Percentiles rank a stretch among this genome's conserved stretches.
phyloP scores from a whole-genome alignment of 2,888 invertebrate genomes.

The Apodemia duryi region DNA sequence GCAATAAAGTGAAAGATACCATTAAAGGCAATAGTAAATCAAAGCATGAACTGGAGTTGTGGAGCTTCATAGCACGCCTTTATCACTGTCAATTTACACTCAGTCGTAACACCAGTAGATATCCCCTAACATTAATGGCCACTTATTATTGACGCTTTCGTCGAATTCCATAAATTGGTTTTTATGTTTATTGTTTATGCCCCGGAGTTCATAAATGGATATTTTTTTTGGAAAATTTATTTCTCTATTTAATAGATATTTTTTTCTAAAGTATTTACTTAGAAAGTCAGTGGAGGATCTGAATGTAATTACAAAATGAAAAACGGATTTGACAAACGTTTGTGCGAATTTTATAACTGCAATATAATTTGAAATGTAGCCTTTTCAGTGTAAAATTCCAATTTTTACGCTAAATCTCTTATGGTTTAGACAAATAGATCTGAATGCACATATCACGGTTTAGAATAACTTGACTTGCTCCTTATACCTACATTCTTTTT shows the following conservation, averaged over 20 bases:
- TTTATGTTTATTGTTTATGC: constrained; percentile 34
- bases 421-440: too few relatives aligned
- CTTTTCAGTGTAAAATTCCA: too few relatives aligned
- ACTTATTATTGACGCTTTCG: constrained; percentile 57
- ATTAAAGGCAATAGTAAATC: constrained; percentile 22
- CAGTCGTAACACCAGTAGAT: constrained; percentile 45
- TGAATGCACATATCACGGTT: too few relatives aligned
- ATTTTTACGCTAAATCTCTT: too few relatives aligned
- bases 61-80: constrained; percentile 38
- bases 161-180: constrained; percentile 47
- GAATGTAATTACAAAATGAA: too few relatives aligned
- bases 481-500: too few relatives aligned
- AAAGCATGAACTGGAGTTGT: constrained; percentile 14
- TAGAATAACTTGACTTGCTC: too few relatives aligned
- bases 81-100: constrained; percentile 52
- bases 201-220: not conserved
- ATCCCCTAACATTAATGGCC: constrained; percentile 44
- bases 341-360: too few relatives aligned
- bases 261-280: too few relatives aligned
- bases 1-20: constrained; percentile 7
- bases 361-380: too few relatives aligned
- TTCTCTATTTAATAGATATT: not conserved
- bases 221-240: not conserved
- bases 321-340: too few relatives aligned
- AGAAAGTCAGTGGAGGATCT: too few relatives aligned